Percentiles rank a stretch among this genome's conserved stretches.
phyloP scores from a whole-genome alignment of 1,140 invertebrate genomes.

The Zaprionus taronus region DNA sequence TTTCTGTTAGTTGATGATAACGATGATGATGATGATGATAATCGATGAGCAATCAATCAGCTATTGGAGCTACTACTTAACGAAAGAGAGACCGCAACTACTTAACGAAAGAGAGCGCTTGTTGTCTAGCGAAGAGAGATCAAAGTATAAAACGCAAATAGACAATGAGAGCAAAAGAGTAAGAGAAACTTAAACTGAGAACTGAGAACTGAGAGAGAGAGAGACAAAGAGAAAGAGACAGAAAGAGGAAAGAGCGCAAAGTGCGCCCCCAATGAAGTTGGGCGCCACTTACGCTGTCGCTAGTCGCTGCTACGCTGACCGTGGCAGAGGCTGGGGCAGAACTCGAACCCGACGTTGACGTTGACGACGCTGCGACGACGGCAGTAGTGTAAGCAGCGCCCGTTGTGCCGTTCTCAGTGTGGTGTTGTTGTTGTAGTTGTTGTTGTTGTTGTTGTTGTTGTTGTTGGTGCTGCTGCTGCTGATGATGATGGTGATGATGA shows the following conservation, averaged over 20 bases:
- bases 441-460: slow-evolving; percentile 6
- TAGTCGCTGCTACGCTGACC: slow-evolving; percentile 42
- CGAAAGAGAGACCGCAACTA: not conserved
- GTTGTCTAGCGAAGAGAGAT: slow-evolving; percentile 6
- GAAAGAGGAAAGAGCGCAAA: slow-evolving; percentile 27
- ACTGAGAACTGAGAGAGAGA: slow-evolving; percentile 16
- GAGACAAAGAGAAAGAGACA: slow-evolving; percentile 25
- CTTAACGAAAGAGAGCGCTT: slow-evolving; percentile 12
- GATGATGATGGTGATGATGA: slow-evolving; percentile 5
- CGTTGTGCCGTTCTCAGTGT: slow-evolving; percentile 13
- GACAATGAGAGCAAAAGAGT: slow-evolving; percentile 33
- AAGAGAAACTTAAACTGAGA: slow-evolving; percentile 19
- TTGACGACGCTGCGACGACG: slow-evolving; percentile 37
- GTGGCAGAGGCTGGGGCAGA: slow-evolving; percentile 30
- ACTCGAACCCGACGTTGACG: slow-evolving; percentile 9
- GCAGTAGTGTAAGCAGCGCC: slow-evolving; percentile 18
- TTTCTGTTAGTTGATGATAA: not conserved
- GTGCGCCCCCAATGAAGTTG: slow-evolving; percentile 13
- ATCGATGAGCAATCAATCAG: slow-evolving; percentile 5
- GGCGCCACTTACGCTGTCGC: slow-evolving; percentile 73
- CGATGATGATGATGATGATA: not conserved
- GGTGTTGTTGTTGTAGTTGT: not conserved
- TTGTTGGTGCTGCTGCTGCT: slow-evolving; percentile 16
- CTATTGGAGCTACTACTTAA: slow-evolving; percentile 11
- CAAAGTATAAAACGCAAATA: slow-evolving; percentile 32